Conservation (phyloP, 2,113 vertebrate species). For the Dissostichus mawsoni region DNA sequence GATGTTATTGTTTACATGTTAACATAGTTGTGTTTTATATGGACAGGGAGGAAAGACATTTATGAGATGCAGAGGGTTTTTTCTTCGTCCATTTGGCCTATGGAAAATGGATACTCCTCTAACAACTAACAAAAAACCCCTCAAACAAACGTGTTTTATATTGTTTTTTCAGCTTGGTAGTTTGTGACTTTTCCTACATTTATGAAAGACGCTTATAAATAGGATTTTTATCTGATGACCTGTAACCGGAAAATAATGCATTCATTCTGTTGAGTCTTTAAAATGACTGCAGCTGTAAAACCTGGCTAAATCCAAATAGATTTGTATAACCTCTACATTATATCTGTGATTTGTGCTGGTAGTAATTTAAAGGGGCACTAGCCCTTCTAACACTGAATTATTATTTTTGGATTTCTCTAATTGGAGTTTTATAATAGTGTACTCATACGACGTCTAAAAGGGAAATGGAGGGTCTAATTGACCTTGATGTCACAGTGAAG, state of each 20-base stretch:
- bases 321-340: not conserved
- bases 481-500: not conserved
- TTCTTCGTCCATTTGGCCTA: not conserved
- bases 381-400: not conserved
- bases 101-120: not conserved
- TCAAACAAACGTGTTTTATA: not conserved
- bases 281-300: not conserved
- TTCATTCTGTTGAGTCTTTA: not conserved
- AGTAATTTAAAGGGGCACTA: not conserved
- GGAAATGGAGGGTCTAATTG: not conserved
- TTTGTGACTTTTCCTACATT: not conserved
- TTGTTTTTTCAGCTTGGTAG: not conserved
- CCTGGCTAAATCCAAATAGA: not conserved
- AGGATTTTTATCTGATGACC: not conserved
- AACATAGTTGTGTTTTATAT: conserved; percentile 43
- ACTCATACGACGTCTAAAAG: not conserved
- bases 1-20: conserved; percentile 64
- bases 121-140: not conserved
- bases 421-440: not conserved
- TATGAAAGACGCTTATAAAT: not conserved
- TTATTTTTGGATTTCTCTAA: not conserved
- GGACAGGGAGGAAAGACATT: not conserved
- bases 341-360: not conserved
- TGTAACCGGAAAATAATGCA: not conserved
- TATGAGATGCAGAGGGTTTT: not conserved